Evolutionary conservation across 2,113 vertebrate species (phyloP).

Genomic region (Zosterops japonicus): DNA sequence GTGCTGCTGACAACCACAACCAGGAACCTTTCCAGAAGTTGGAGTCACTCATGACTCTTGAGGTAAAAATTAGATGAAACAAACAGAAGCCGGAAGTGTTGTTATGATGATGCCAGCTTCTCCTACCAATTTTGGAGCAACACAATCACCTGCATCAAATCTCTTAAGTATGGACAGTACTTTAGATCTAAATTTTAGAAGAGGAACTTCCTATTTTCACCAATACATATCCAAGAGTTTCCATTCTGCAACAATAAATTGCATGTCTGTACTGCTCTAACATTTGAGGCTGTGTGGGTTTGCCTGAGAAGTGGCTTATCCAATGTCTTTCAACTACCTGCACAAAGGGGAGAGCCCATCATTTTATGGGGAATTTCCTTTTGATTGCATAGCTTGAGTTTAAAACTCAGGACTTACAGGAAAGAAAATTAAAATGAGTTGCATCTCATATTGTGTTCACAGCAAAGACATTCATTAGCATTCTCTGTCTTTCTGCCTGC

Average conservation of each 20-base stretch:
- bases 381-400: not conserved
- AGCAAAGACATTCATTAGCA: conserved; percentile 32
- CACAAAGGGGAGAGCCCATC: not conserved
- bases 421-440: conserved; percentile 47
- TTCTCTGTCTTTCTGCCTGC: conserved; percentile 56
- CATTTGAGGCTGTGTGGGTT: not conserved
- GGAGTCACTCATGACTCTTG: not conserved
- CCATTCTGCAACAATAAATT: not conserved
- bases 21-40: not conserved
- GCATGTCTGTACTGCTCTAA: not conserved
- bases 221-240: not conserved
- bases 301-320: not conserved
- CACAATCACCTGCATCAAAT: not conserved
- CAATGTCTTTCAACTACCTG: not conserved
- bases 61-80: not conserved
- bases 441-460: not conserved
- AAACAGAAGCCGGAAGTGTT: not conserved
- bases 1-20: not conserved
- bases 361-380: not conserved
- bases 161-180: not conserved
- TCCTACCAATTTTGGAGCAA: conserved; percentile 20
- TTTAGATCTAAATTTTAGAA: not conserved
- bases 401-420: conserved; percentile 22
- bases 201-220: not conserved
- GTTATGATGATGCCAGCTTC: conserved; percentile 23